Conservation (phyloP, 2,113 vertebrate species). For the Esox niger region DNA sequence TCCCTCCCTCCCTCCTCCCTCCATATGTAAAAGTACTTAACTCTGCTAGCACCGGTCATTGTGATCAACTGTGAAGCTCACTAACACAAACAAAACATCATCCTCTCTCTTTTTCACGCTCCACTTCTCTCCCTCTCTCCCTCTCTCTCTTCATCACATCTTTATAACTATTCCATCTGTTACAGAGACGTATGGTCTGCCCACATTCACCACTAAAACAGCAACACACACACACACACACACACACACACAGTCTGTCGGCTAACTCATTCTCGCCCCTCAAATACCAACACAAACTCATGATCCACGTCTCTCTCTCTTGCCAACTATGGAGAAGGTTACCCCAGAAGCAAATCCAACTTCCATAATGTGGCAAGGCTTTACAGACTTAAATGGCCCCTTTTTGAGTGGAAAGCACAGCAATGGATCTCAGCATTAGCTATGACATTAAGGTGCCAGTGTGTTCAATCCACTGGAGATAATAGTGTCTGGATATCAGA, state of each 20-base stretch:
- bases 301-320: neutral
- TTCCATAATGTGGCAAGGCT: too few relatives aligned
- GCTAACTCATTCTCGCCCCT: neutral
- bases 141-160: neutral
- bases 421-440: neutral
- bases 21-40: conserved; percentile 55
- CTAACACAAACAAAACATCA: neutral
- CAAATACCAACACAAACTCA: neutral
- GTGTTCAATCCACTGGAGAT: neutral
- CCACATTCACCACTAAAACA: conserved; percentile 42
- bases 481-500: neutral
- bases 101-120: neutral
- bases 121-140: neutral
- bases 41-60: conserved; percentile 31
- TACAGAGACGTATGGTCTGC: conserved; percentile 57
- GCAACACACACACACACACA: neutral
- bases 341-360: too few relatives aligned
- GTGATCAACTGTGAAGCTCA: conserved; percentile 25
- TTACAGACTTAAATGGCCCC: too few relatives aligned
- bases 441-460: neutral
- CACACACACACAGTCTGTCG: neutral
- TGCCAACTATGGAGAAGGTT: too few relatives aligned
- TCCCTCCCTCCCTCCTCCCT: too few relatives aligned
- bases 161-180: conserved; percentile 27
- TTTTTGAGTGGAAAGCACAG: too few relatives aligned